These are phyloP conservation scores for Rhynchomys soricoides DNA, from an alignment of 2,113 vertebrate species.

Conservation along the genomic window DNA sequence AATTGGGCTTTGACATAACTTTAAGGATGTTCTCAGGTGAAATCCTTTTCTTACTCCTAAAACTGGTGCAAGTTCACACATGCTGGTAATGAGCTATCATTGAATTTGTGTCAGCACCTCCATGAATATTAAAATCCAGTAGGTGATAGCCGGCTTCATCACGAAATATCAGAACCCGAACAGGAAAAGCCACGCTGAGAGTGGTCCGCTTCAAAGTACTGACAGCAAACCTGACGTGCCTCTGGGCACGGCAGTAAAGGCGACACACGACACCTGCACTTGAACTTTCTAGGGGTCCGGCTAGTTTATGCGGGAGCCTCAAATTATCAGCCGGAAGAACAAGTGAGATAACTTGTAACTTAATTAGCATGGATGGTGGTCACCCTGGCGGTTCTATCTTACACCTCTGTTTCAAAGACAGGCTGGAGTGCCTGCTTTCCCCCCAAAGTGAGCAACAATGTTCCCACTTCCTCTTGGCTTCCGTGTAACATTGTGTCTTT, in stretches of 20 bases:
- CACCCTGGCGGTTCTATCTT: not conserved
- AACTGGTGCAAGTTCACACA: slow-evolving; percentile 79
- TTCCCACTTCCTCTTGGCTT: not conserved
- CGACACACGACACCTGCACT: not conserved
- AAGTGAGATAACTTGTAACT: not conserved
- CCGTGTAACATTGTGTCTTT: not conserved
- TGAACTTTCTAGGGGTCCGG: not conserved
- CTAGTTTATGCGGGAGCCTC: not conserved
- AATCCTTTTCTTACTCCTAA: slow-evolving; percentile 78
- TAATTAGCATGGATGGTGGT: not conserved
- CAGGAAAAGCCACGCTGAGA: slow-evolving; percentile 43
- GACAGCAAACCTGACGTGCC: slow-evolving; percentile 58
- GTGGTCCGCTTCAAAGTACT: slow-evolving; percentile 28
- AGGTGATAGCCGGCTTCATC: slow-evolving; percentile 72
- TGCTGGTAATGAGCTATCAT: slow-evolving; percentile 80
- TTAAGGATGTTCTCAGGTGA: slow-evolving; percentile 75
- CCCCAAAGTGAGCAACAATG: not conserved
- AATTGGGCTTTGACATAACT: slow-evolving; percentile 75
- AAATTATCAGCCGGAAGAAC: not conserved
- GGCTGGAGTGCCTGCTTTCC: not conserved
- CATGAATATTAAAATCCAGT: slow-evolving; percentile 78
- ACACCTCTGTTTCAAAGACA: not conserved
- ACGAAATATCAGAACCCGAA: slow-evolving; percentile 75
- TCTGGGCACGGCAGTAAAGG: not conserved
- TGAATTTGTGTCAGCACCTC: slow-evolving; percentile 73